These are phyloP conservation scores for Neogale vison DNA, from an alignment of 2,113 vertebrate genomes.

Conservation along the genomic window DNA sequence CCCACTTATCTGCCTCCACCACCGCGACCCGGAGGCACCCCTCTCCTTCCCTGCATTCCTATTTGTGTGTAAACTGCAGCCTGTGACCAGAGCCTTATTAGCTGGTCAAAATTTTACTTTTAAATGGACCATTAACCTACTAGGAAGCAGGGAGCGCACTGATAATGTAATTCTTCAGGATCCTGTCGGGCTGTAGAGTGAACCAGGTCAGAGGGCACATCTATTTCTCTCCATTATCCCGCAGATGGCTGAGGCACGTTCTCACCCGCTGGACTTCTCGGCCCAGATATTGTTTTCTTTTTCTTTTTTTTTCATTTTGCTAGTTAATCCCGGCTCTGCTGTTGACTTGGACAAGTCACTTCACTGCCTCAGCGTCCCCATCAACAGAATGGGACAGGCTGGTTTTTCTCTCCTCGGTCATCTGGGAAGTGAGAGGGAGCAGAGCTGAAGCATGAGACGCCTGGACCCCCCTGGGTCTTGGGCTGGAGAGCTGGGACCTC, in stretches of 20 bases:
- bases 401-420: neutral
- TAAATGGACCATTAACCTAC: constrained; percentile 82
- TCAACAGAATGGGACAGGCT: neutral
- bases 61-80: constrained; percentile 81
- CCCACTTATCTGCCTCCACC: constrained; percentile 78
- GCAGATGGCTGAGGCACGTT: neutral
- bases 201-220: constrained; percentile 63
- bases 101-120: constrained; percentile 83
- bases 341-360: neutral
- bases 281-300: neutral
- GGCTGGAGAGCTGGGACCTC: neutral
- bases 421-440: fast-evolving
- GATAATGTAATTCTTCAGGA: constrained; percentile 41
- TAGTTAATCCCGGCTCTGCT: neutral
- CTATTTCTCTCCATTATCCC: constrained; percentile 60
- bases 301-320: too few species aligned
- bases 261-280: neutral
- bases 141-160: constrained; percentile 44
- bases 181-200: constrained; percentile 54
- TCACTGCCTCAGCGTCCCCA: neutral
- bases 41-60: constrained; percentile 58
- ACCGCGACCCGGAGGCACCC: constrained; percentile 69
- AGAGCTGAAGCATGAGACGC: neutral
- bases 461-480: fast-evolving
- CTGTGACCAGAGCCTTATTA: constrained; percentile 80